Percentiles rank a stretch among this genome's conserved stretches.
These are phyloP conservation scores for Thalassarche chlororhynchos DNA, from an alignment of 2,113 vertebrate species.

Conservation along the genomic window DNA sequence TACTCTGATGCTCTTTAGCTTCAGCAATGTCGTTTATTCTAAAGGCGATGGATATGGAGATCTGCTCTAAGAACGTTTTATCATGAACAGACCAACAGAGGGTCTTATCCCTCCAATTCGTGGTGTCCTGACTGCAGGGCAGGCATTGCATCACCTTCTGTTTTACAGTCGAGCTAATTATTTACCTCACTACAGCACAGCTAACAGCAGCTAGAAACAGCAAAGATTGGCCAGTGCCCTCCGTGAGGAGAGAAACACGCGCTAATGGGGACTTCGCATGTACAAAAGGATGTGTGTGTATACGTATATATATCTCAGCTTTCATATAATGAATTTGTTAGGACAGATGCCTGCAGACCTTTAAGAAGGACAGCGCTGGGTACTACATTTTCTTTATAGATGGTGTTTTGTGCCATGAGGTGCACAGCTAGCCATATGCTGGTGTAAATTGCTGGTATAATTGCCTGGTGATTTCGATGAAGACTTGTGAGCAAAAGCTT, in stretches of 20 bases:
- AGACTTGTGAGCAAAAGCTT: constrained; percentile 17
- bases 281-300: neutral
- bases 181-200: neutral
- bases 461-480: neutral
- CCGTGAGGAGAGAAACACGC: neutral
- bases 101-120: neutral
- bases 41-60: neutral
- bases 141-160: neutral
- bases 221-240: neutral
- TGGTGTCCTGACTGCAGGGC: neutral
- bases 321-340: neutral
- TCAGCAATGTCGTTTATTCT: neutral
- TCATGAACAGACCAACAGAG: neutral
- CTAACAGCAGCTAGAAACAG: neutral
- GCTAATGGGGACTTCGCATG: neutral
- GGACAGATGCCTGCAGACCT: neutral
- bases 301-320: neutral
- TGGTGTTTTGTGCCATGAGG: neutral
- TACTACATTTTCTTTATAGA: neutral
- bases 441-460: neutral
- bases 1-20: neutral
- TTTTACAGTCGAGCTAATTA: neutral
- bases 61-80: neutral
- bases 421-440: neutral
- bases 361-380: neutral